Base-by-base conservation (phyloP, 1,140 invertebrate genomes). In the Fopius arisanus region DNA sequence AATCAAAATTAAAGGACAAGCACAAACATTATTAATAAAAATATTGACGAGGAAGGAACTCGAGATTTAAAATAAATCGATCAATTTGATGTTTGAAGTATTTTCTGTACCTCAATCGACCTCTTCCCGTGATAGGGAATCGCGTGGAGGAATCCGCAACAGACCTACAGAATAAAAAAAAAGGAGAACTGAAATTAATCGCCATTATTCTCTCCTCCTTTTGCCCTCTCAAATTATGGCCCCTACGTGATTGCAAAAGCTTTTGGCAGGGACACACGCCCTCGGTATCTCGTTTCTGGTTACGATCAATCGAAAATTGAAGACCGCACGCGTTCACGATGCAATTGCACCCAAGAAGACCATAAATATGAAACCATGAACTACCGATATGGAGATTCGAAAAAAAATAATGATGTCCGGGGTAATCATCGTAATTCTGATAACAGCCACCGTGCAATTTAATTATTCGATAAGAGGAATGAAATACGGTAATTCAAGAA, bases 341-440 rank as follows among this genome's bases (percentile, higher is more conserved):
- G 21, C 54, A 59, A 59, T 59, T 59, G 21, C 54, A 26, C 19
- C 14, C 14, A n/a, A 48, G 43, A n/a, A 14, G 54, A 19, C 1
- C 54, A 59, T 59, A 59, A 59, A 59, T 59, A 59, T 59, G 54
- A 14, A 59, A 59, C 21, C 14, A 10, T 26, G 3, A 59, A 23
- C 54, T 59, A 59, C 54, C 54, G 54, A 59, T 59, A 59, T 3
- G 54, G 7, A 26, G 4, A 48, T 48, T 48, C 23, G 23, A 59
- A 10, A 26, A 23, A 26, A 28, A 14, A 59, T 59, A 26, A 59
- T 26, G 54, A 59, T 26, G 19, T 14, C 19, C 6, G 54, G 54
- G 54, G 23, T 59, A 59, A 59, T 59, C 54, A 59, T 59, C 54
- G 54, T 59, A 23, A 59, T 59, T 59, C 54, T 59, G 54, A 59